Conservation (phyloP, 2,113 vertebrate species). For the Phasianus colchicus region DNA sequence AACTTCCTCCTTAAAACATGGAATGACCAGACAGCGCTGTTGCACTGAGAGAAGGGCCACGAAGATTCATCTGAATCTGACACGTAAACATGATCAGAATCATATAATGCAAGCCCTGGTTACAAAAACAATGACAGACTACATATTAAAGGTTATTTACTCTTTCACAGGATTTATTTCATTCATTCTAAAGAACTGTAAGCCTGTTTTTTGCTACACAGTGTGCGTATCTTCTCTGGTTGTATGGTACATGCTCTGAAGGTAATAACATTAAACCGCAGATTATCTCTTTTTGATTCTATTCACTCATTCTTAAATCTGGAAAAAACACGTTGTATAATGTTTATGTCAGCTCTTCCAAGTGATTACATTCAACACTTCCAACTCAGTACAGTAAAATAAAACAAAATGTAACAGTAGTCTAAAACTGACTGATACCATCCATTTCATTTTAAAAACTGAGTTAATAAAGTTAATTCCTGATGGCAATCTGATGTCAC, state of each 20-base stretch:
- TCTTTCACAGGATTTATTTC: background rate
- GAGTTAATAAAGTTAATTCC: background rate
- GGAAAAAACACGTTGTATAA: background rate
- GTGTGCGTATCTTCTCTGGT: background rate
- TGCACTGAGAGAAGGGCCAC: background rate
- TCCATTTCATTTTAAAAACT: constrained; percentile 1
- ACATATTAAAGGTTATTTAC: background rate
- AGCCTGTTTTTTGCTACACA: background rate
- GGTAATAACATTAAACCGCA: background rate
- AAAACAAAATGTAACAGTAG: background rate
- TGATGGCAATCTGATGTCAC: background rate
- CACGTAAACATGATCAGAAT: background rate
- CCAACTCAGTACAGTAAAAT: background rate
- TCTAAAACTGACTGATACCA: rapidly evolving
- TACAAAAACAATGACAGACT: background rate
- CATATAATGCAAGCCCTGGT: background rate
- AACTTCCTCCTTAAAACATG: background rate
- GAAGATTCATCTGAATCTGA: background rate
- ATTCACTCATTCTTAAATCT: background rate
- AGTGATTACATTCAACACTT: background rate
- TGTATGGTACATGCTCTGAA: background rate
- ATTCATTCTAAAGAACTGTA: background rate
- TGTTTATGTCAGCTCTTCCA: background rate
- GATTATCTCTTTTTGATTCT: background rate
- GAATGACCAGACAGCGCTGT: background rate